phyloP scores from a whole-genome alignment of 1,140 invertebrate genomes.

The Thaumatotibia leucotreta region DNA sequence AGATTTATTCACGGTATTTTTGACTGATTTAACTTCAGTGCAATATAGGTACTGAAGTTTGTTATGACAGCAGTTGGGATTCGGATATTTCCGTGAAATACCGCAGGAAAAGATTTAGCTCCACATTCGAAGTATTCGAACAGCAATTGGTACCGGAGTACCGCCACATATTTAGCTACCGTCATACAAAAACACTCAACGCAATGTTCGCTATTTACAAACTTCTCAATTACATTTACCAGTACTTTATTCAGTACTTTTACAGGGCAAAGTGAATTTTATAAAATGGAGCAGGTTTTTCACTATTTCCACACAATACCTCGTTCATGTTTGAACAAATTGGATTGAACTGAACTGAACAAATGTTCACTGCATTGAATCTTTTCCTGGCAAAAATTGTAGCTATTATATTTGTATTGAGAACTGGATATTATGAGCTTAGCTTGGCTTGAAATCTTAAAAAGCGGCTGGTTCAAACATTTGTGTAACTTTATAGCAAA shows the following conservation, averaged over 20 bases:
- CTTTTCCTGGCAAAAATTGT: conserved; percentile 18
- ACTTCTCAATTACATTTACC: not conserved
- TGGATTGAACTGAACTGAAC: conserved; percentile 35
- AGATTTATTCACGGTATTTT: no score
- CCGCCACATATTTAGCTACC: not conserved
- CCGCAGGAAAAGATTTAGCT: no score
- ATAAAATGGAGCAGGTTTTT: conserved; percentile 18
- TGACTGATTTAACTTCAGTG: no score
- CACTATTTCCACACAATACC: conserved; percentile 20
- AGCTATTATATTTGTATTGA: not conserved
- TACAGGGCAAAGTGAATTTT: conserved; percentile 6
- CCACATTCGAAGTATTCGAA: no score
- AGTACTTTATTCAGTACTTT: conserved; percentile 10
- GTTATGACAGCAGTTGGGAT: no score
- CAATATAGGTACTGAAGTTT: no score
- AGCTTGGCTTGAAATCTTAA: not conserved
- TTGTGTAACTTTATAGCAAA: no score
- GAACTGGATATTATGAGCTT: not conserved
- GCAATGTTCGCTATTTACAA: not conserved
- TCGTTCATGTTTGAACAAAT: conserved; percentile 37
- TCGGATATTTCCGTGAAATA: no score
- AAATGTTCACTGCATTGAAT: conserved; percentile 39
- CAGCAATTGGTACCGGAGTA: not conserved
- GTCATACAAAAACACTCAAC: not conserved
- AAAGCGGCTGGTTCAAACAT: not conserved